phyloP scores from a whole-genome alignment of 2,888 invertebrate species.

The Drosophila engyochracea region DNA sequence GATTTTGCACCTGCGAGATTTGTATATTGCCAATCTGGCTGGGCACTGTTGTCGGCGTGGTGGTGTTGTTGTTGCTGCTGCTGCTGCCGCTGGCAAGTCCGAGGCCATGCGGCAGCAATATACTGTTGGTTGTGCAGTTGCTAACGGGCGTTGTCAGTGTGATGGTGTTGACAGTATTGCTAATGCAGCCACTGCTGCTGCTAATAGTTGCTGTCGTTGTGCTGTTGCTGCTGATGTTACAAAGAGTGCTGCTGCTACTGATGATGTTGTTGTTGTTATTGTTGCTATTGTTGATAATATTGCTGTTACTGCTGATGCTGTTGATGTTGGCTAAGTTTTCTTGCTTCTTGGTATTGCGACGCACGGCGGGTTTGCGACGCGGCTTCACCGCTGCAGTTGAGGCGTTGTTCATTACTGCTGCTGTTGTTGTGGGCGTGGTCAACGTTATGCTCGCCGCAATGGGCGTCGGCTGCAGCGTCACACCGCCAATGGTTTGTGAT shows the following conservation, averaged over 20 bases:
- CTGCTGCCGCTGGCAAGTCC: slow-evolving; percentile 21
- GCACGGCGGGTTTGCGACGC: slow-evolving; percentile 83
- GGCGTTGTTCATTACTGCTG: slow-evolving; percentile 19
- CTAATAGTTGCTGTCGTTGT: slow-evolving; percentile 27
- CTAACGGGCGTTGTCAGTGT: slow-evolving; percentile 58
- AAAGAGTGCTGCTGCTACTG: slow-evolving; percentile 23
- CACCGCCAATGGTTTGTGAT: slow-evolving; percentile 58
- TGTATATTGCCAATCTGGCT: slow-evolving; percentile 86
- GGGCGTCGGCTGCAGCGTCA: slow-evolving; percentile 59
- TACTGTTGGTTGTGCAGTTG: slow-evolving; percentile 45
- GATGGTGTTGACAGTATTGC: slow-evolving; percentile 44
- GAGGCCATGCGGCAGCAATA: slow-evolving; percentile 59
- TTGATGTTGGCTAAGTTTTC: slow-evolving; percentile 54
- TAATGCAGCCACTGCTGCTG: slow-evolving; percentile 32
- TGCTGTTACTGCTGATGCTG: slow-evolving; percentile 36
- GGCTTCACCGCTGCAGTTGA: slow-evolving; percentile 83
- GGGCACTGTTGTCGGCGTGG: slow-evolving; percentile 83
- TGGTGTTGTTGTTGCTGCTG: slow-evolving; percentile 33
- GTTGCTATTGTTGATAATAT: slow-evolving; percentile 52
- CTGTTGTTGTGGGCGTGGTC: slow-evolving; percentile 43
- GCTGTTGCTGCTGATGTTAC: slow-evolving; percentile 54
- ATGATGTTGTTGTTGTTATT: slow-evolving; percentile 4
- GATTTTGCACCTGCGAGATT: slow-evolving; percentile 84
- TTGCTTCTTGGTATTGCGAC: slow-evolving; percentile 83
- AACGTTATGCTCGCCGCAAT: slow-evolving; percentile 55